Percentiles rank a stretch among this genome's conserved stretches.
phyloP scores from a whole-genome alignment of 1,140 invertebrate genomes.

The Pseudomyrmex dendroicus region DNA sequence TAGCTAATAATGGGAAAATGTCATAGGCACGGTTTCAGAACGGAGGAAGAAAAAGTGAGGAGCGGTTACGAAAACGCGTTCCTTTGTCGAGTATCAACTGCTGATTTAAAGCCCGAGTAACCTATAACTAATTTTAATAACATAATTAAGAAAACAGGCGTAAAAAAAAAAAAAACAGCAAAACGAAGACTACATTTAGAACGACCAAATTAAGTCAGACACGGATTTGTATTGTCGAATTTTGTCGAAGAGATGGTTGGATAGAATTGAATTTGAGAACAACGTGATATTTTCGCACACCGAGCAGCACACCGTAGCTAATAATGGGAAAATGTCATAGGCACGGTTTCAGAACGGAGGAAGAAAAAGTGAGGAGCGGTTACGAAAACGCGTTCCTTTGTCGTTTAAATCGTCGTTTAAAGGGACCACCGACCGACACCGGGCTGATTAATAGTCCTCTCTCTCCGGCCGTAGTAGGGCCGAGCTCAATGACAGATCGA shows the following conservation, averaged over 20 bases:
- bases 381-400: slow-evolving; percentile 74
- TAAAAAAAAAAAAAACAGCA: too few species aligned
- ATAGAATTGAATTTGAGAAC: slow-evolving; percentile 7
- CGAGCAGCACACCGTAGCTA: not conserved
- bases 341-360: not conserved
- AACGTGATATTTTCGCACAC: slow-evolving; percentile 29
- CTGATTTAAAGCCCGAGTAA: too few species aligned
- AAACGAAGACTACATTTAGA: too few species aligned
- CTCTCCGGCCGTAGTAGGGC: slow-evolving; percentile 52
- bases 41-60: slow-evolving; percentile 8
- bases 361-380: slow-evolving; percentile 13
- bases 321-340: slow-evolving; percentile 27
- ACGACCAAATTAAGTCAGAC: not conserved
- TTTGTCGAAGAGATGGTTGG: not conserved
- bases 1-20: slow-evolving; percentile 30
- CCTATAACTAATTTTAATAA: too few species aligned
- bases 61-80: slow-evolving; percentile 66
- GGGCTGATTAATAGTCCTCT: slow-evolving; percentile 80
- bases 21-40: not conserved
- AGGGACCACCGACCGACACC: slow-evolving; percentile 79
- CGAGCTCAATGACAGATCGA: slow-evolving; percentile 81
- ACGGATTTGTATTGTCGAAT: not conserved
- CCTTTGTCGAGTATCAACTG: slow-evolving; percentile 70
- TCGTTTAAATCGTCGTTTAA: slow-evolving; percentile 80
- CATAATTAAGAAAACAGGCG: too few species aligned